Base-by-base conservation (phyloP, 2,113 vertebrate genomes). In the Gambusia holbrooki region DNA sequence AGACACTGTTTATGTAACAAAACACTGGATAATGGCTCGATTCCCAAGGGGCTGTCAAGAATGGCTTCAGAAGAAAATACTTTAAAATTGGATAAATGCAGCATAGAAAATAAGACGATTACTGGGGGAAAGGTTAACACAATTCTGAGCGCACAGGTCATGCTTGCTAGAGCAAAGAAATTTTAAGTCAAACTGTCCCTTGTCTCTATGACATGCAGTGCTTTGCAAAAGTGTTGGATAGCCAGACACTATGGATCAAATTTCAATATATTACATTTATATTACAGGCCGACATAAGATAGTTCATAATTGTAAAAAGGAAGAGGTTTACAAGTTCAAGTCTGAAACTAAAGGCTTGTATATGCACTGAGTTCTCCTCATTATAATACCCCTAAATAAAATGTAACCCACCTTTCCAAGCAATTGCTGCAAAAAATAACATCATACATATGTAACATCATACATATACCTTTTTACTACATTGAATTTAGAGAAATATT, bases 1-100 rank as follows among this genome's bases (percentile, higher is more conserved):
- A 54, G 83, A 85, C 69, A 73, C 51, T 64, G 22, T 79, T 84
- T 82, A 69, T 84, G 64, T 81, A 54, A 69, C 51, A 80, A 71
- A 84, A 71, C 66, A 74, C n/a, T 32, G 69, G 63, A 75, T 69
- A 72, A 66, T 76, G 76, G 63, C 64, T 58, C 69, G 60, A 77
- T 73, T 89, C 84, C 58, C 48, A 75, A 78, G 71, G 69, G 48
- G 54, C 25, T 67, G 64, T 73, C 45, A 32, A 28, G 19, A 32
- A 64, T 73, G 61, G 76, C 66, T 76, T 74, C 48, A 69, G 62
- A 83, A 68, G 7, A 40, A 8, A 66, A 28, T 51, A 37, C 33
- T 70, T 33, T 81, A 70, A 76, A 75, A 70, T 40, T n/a, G 33
- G 61, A 71, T 58, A 54, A 63, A 76, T 27, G 35, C 73, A 28